These are phyloP conservation scores for Argyrosomus regius DNA, from an alignment of 2,797 vertebrate species.

Conservation along the genomic window DNA sequence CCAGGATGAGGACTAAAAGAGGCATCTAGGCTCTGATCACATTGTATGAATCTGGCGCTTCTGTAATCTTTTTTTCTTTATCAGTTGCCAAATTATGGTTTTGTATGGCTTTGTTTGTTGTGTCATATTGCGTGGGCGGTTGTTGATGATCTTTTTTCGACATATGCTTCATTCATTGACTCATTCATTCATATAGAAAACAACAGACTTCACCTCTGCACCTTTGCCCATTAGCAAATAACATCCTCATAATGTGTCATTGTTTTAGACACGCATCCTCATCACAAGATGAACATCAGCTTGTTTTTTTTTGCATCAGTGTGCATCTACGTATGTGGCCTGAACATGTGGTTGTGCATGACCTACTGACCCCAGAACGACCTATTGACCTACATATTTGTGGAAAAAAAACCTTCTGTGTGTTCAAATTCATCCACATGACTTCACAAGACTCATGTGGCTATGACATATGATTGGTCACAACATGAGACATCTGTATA, in stretches of 20 bases:
- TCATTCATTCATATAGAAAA: too few species aligned
- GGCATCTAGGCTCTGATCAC: too few species aligned
- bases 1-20: too few species aligned
- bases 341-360: not conserved
- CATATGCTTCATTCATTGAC: too few species aligned
- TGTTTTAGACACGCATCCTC: not conserved
- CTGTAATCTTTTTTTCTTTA: too few species aligned
- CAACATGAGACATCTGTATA: not conserved
- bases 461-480: not conserved
- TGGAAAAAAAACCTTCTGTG: not conserved
- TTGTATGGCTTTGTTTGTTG: too few species aligned
- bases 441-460: not conserved
- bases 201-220: too few species aligned
- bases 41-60: too few species aligned
- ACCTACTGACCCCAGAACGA: not conserved
- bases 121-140: too few species aligned
- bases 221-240: not conserved
- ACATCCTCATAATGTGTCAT: not conserved
- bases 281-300: not conserved
- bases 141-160: too few species aligned
- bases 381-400: not conserved
- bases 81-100: too few species aligned
- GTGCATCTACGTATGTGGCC: not conserved
- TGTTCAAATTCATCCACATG: not conserved
- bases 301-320: too few species aligned